These are phyloP conservation scores for Lepidurus apus DNA, from an alignment of 1,140 invertebrate genomes.

Conservation along the genomic window DNA sequence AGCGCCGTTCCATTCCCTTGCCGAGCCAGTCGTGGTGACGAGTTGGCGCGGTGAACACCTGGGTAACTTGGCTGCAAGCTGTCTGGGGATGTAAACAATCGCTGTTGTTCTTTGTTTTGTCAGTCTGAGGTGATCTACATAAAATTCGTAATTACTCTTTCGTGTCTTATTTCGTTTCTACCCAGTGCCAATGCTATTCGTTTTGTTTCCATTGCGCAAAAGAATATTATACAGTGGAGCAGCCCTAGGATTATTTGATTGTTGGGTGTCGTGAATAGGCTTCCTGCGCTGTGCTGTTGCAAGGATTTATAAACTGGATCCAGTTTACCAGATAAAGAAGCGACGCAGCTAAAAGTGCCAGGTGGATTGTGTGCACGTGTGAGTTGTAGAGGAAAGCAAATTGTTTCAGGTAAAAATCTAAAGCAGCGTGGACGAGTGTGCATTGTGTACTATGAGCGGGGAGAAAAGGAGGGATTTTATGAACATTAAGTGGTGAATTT, in stretches of 20 bases:
- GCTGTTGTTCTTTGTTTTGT: not conserved
- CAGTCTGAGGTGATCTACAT: not conserved
- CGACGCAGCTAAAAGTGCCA: not conserved
- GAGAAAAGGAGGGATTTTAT: too few relatives aligned
- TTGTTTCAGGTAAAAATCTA: not conserved
- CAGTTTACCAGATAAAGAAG: not conserved
- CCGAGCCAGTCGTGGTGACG: not conserved
- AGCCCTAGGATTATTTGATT: too few relatives aligned
- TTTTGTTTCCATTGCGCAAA: too few relatives aligned
- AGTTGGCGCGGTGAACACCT: not conserved
- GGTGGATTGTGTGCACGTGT: not conserved
- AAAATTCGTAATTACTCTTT: not conserved
- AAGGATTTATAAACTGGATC: too few relatives aligned
- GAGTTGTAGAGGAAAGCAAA: not conserved
- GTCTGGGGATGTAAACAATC: not conserved
- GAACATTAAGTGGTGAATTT: too few relatives aligned
- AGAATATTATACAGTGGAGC: too few relatives aligned
- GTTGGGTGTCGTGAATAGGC: too few relatives aligned
- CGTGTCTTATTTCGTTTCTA: not conserved
- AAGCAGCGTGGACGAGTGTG: not conserved
- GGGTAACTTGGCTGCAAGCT: not conserved
- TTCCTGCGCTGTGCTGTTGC: too few relatives aligned
- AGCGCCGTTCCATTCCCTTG: not conserved
- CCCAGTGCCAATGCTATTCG: too few relatives aligned
- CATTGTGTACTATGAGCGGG: not conserved